A percentile compares a stretch with the other conserved stretches of the same genome.
Evolutionary conservation across 2,888 invertebrate genomes (phyloP).

Genomic region (Mythimna vitellina): DNA sequence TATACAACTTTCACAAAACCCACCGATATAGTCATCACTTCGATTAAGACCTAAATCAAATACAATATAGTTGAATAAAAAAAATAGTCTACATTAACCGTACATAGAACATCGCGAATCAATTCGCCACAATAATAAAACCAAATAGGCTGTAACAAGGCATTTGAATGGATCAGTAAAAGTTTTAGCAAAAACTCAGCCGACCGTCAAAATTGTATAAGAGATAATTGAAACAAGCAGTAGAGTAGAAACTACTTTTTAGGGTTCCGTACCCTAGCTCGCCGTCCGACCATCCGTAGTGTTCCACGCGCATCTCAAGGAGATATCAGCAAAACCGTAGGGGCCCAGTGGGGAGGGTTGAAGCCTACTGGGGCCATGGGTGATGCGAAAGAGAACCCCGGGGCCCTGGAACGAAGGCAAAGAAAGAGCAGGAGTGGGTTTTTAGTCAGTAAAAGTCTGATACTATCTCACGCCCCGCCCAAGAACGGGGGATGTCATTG

Average conservation of each 20-base stretch:
- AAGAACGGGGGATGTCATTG: too few species aligned
- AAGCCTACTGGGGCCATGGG: too few species aligned
- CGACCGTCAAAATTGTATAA: constrained; percentile 18
- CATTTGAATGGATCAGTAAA: constrained; percentile 21
- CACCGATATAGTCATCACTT: not conserved
- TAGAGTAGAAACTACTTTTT: not conserved
- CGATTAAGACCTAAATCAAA: not conserved
- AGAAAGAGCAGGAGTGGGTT: too few species aligned
- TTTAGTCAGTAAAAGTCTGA: too few species aligned
- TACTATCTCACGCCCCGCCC: too few species aligned
- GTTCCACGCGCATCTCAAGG: too few species aligned
- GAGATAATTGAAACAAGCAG: constrained; percentile 28
- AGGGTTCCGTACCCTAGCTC: too few species aligned
- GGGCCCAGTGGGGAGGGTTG: too few species aligned
- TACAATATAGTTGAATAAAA: not conserved
- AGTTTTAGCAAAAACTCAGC: constrained; percentile 11
- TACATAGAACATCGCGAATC: constrained; percentile 25
- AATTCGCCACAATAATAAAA: constrained; percentile 29
- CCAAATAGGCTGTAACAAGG: constrained; percentile 16
- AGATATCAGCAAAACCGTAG: too few species aligned
- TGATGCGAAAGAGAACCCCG: too few species aligned
- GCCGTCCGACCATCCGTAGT: too few species aligned
- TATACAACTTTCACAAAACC: not conserved
- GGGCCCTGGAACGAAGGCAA: too few species aligned
- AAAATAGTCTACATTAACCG: not conserved